Percentiles rank a stretch among this genome's conserved stretches.
These are phyloP conservation scores for Hippopotamyrus pictus DNA, from an alignment of 2,797 vertebrate genomes.

Conservation along the genomic window DNA sequence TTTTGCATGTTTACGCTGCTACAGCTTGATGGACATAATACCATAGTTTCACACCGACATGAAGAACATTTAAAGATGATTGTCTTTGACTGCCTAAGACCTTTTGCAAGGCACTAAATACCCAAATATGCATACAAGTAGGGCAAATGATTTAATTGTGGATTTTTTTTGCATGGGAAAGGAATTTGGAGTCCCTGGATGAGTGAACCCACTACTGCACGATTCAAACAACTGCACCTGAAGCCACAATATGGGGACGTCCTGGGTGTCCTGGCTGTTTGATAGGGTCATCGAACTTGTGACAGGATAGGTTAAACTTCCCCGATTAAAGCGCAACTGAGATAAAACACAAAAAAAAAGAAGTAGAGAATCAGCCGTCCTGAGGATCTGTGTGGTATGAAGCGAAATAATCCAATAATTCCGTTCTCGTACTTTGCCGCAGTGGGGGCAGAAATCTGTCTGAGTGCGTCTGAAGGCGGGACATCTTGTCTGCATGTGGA, in stretches of 20 bases:
- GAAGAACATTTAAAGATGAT: not conserved
- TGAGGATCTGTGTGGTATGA: not conserved
- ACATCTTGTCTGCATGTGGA: constrained; percentile 44
- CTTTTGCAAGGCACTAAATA: not conserved
- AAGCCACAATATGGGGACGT: not conserved
- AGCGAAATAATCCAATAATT: constrained; percentile 24
- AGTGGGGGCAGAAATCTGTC: constrained; percentile 36
- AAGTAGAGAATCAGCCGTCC: not conserved
- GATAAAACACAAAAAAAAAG: constrained; percentile 3
- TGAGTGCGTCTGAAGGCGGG: constrained; percentile 36
- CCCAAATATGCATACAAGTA: not conserved
- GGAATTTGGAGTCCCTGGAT: not conserved
- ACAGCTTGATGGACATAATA: not conserved
- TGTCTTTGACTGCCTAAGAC: not conserved
- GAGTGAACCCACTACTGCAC: not conserved
- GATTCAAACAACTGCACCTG: not conserved
- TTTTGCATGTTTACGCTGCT: not conserved
- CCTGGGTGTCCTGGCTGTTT: not conserved
- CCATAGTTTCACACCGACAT: not conserved
- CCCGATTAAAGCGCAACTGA: not conserved
- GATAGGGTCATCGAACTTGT: not conserved
- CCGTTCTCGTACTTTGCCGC: constrained; percentile 22
- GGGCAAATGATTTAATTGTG: not conserved
- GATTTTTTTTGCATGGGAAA: not conserved
- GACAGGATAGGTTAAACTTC: not conserved